phyloP scores from a whole-genome alignment of 2,888 invertebrate genomes.

The Lamproptera curius region DNA sequence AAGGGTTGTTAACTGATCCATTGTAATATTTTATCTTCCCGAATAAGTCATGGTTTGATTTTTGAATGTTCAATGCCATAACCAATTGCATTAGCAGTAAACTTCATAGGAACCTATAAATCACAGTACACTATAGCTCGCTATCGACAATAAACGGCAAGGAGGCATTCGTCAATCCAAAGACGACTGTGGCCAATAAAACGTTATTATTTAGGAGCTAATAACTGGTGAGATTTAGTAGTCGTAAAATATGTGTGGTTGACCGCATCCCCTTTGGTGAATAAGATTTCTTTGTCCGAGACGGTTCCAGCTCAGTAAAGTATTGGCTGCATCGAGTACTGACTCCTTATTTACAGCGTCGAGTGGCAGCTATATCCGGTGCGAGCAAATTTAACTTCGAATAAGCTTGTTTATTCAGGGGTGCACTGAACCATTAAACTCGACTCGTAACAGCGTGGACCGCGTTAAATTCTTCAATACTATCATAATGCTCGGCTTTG shows the following conservation, averaged over 20 bases:
- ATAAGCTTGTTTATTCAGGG: conserved; percentile 74
- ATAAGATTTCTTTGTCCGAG: conserved; percentile 41
- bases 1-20: too few species aligned
- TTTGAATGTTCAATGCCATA: conserved; percentile 28
- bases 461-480: conserved; percentile 73
- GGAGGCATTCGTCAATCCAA: conserved; percentile 63
- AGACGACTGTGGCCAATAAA: conserved; percentile 63
- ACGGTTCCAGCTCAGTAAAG: conserved; percentile 41
- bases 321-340: conserved; percentile 32
- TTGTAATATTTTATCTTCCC: too few species aligned
- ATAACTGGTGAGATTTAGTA: conserved; percentile 70
- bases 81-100: conserved; percentile 60
- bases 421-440: conserved; percentile 74
- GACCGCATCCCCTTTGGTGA: conserved; percentile 47
- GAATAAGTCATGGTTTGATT: too few species aligned
- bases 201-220: conserved; percentile 72
- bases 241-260: conserved; percentile 59
- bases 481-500: conserved; percentile 71
- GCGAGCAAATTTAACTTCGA: conserved; percentile 72
- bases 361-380: conserved; percentile 73
- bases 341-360: conserved; percentile 54
- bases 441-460: conserved; percentile 63
- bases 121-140: conserved; percentile 49
- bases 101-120: conserved; percentile 59
- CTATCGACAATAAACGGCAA: conserved; percentile 56